Base-by-base conservation (phyloP, 1,140 invertebrate genomes). In the Cyclargus thomasi region DNA sequence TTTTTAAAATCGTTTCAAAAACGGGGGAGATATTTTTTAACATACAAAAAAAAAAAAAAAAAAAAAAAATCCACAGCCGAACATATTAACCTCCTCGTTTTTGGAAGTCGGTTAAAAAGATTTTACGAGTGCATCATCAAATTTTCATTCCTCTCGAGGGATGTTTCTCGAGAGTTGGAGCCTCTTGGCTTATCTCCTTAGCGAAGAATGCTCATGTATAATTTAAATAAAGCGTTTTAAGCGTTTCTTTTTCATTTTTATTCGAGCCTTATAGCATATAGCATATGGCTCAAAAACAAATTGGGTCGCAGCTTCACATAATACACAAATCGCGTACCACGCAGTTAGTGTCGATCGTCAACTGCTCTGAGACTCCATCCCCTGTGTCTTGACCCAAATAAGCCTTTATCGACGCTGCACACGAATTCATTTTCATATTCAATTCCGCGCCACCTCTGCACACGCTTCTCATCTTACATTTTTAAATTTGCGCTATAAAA, bases 61-160 rank as follows among this genome's bases (percentile, higher is more conserved):
- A n/a, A n/a, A n/a, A n/a, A n/a, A n/a, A n/a, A n/a, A n/a, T n/a
- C n/a, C n/a, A n/a, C n/a, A n/a, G n/a, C n/a, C n/a, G n/a, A n/a
- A n/a, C n/a, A n/a, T n/a, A n/a, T n/a, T n/a, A n/a, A n/a, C n/a
- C n/a, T n/a, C n/a, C n/a, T n/a, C n/a, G n/a, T n/a, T n/a, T n/a
- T n/a, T n/a, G n/a, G n/a, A n/a, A n/a, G n/a, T n/a, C n/a, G n/a
- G n/a, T n/a, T 29, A 29, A 29, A 29, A 29, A 29, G 29, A 29
- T 29, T 29, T 29, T 29, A 29, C n/a, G 53, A 55, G 53, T 55
- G 53, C 53, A 55, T 55, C 53, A 55, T 55, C 53, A 55, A 55
- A 55, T 55, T 55, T 55, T 55, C 53, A 55, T 55, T 55, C 53
- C 53, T 55, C 53, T 18, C n/a, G 53, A 18, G 53, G 18, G 53